These are phyloP conservation scores for Cyanoderma ruficeps DNA, from an alignment of 2,113 vertebrate species.

Conservation along the genomic window DNA sequence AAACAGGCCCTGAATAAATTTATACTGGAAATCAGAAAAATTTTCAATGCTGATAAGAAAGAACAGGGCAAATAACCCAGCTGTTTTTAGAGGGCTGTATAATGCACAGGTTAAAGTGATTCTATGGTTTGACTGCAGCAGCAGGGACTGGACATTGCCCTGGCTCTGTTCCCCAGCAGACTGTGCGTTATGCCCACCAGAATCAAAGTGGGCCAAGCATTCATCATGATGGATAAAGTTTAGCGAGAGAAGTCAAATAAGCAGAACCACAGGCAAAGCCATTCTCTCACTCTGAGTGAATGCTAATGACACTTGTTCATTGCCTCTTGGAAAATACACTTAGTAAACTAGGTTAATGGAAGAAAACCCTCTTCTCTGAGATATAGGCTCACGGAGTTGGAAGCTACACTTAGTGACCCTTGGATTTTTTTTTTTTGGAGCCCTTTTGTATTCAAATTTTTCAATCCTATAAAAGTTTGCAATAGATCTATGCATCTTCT, in stretches of 20 bases:
- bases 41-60: background rate
- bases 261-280: constrained; percentile 43
- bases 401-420: background rate
- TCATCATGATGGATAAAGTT: constrained; percentile 28
- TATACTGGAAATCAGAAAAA: background rate
- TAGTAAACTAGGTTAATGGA: constrained; percentile 33
- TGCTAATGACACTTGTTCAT: constrained; percentile 23
- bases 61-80: background rate
- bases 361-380: background rate
- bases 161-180: background rate
- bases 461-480: background rate
- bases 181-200: background rate
- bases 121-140: background rate
- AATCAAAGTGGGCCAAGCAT: constrained; percentile 32
- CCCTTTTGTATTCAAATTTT: background rate
- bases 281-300: constrained; percentile 31
- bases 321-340: background rate
- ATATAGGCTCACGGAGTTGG: background rate
- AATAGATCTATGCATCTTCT: background rate
- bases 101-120: background rate
- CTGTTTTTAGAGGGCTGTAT: background rate
- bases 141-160: background rate
- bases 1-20: background rate
- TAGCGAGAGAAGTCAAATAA: constrained; percentile 52
- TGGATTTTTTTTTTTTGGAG: background rate